Conservation (phyloP, 64 coral and sea anemone genomes). For the Hydrozoanthus tunicans region DNA sequence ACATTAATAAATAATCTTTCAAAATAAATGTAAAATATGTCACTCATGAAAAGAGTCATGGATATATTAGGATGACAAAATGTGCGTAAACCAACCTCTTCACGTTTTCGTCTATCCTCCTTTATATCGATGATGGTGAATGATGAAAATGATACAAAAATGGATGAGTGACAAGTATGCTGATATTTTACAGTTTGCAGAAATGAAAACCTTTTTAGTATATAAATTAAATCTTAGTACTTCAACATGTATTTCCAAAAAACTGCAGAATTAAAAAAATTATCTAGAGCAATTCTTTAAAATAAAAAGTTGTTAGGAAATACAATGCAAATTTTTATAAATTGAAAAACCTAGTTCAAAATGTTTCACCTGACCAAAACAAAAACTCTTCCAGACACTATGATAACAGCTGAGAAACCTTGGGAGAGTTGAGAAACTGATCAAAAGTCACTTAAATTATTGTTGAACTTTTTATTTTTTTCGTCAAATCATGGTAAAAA, state of each 20-base stretch:
- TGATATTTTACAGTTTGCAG: background rate
- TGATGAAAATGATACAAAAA: background rate
- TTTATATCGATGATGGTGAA: background rate
- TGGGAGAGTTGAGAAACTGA: too few species aligned
- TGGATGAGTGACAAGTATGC: background rate
- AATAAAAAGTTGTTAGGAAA: too few species aligned
- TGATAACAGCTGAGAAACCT: too few species aligned
- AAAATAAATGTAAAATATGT: background rate
- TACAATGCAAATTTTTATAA: too few species aligned
- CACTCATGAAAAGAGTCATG: background rate
- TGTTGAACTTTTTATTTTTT: too few species aligned
- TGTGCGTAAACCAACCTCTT: constrained; percentile 22
- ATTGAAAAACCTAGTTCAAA: too few species aligned
- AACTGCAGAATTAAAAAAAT: too few species aligned
- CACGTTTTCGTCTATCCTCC: constrained; percentile 6
- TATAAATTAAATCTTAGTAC: background rate
- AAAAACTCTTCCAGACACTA: too few species aligned
- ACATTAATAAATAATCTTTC: too few species aligned
- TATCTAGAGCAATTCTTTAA: too few species aligned
- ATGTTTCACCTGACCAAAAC: too few species aligned
- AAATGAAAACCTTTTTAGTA: background rate
- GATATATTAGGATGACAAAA: background rate
- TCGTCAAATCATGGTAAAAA: background rate
- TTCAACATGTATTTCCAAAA: background rate
- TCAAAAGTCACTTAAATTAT: too few species aligned